These are phyloP conservation scores for Tympanuchus pallidicinctus DNA, from an alignment of 2,113 vertebrate species.

Conservation along the genomic window DNA sequence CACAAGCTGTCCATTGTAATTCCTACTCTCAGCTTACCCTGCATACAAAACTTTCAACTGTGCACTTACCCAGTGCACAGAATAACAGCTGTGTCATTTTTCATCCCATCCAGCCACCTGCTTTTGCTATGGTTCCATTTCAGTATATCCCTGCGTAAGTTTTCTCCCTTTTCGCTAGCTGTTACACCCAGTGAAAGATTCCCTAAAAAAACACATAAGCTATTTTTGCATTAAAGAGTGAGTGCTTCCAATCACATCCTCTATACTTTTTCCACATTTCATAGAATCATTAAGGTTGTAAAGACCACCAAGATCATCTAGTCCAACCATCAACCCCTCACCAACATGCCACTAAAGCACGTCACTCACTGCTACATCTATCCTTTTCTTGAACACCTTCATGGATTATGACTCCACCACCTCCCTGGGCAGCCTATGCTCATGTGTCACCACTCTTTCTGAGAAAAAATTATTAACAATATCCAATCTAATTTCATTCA, in stretches of 20 bases:
- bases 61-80: not conserved
- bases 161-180: not conserved
- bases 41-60: not conserved
- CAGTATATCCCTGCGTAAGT: not conserved
- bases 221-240: not conserved
- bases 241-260: not conserved
- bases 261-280: not conserved
- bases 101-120: not conserved
- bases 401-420: too few species aligned
- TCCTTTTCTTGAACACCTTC: too few species aligned
- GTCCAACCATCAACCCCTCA: too few species aligned
- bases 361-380: too few species aligned
- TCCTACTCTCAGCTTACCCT: not conserved
- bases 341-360: too few species aligned
- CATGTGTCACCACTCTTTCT: too few species aligned
- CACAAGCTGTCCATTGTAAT: not conserved
- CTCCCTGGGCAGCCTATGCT: too few species aligned
- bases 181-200: not conserved
- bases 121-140: not conserved
- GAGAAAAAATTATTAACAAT: too few species aligned
- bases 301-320: too few species aligned
- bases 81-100: not conserved
- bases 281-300: too few species aligned
- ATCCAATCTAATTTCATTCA: too few species aligned
- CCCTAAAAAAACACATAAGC: rapidly evolving